These are phyloP conservation scores for Polyploca ridens DNA, from an alignment of 2,888 invertebrate species.

Conservation along the genomic window DNA sequence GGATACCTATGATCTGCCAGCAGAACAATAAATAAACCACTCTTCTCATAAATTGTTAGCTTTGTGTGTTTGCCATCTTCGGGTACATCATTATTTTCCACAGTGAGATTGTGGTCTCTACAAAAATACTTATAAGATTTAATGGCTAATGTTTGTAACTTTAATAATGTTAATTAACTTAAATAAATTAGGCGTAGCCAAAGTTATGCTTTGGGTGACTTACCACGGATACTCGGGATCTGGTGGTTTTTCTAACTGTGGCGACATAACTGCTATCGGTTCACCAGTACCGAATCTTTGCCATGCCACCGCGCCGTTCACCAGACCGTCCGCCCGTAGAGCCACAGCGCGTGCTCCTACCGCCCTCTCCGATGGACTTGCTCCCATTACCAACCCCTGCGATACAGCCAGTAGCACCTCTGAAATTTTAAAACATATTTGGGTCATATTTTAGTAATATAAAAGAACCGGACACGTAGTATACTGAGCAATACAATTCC, in stretches of 20 bases:
- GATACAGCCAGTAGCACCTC: conserved; percentile 90
- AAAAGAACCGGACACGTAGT: too few species aligned
- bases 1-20: neutral
- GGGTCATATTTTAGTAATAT: too few species aligned
- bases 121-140: neutral
- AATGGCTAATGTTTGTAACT: neutral
- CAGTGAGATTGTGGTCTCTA: too few species aligned
- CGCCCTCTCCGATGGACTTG: conserved; percentile 73
- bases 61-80: too few species aligned
- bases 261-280: conserved; percentile 71
- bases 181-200: too few species aligned
- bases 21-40: neutral
- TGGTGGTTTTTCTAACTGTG: conserved; percentile 86
- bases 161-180: too few species aligned
- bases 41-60: neutral
- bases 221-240: conserved; percentile 90
- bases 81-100: too few species aligned
- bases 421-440: conserved; percentile 49
- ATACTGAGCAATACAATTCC: too few species aligned
- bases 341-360: conserved; percentile 82
- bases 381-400: conserved; percentile 87
- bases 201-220: conserved; percentile 25
- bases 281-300: conserved; percentile 70
- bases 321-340: conserved; percentile 62
- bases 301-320: conserved; percentile 74